Evolutionary conservation across 2,113 vertebrate species (phyloP), one percentile per base, ranked within the genome.

Genomic region (Trematocara variabile): DNA sequence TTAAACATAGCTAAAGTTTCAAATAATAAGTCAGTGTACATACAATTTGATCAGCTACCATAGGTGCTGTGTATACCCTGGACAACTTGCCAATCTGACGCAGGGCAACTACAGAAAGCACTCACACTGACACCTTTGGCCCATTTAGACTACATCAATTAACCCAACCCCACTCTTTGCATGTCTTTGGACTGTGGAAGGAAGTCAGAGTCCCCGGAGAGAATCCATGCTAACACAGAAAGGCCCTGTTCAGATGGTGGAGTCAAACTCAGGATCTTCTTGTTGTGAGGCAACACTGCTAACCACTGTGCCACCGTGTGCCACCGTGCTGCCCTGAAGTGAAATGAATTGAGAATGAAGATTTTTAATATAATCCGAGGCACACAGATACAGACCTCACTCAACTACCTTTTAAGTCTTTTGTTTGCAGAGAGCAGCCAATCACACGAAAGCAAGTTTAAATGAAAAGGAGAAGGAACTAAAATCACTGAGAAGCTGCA

Each of bases 241-340:
- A 0, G 18, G 33, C 16, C 58, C 33, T 0, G 1, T 37, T n/a
- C 58, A 63, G 58, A 37, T 37, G 3, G 58, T 0, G 58, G 18
- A 37, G 18, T 63, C 58, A 63, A 63, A 63, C 58, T 63, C 58
- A 7, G 58, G 33, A 37, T 63, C 58, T 63, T 63, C 9, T 63
- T 63, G 33, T 37, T 63, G 58, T 37, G 33, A 63, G 58, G 18
- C 6, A 63, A 63, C 58, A 20, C 9, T 0, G 33, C 58, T 63
- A 63, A 63, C 58, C 9, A 12, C 18, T 20, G 33, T 37, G 33
- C 58, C n/a, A 12, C 58, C 1, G 0, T 20, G 33, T 37, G 33
- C 58, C n/a, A 12, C 58, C 1, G 0, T 37, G 33, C 33, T 63
- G 33, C 33, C 18, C 58, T 63, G 18, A 63, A 63, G 1, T 12